A percentile compares a stretch with the other conserved stretches of the same genome.
Evolutionary conservation across 2,113 vertebrate genomes (phyloP).

Genomic region (Loxodonta africana): DNA sequence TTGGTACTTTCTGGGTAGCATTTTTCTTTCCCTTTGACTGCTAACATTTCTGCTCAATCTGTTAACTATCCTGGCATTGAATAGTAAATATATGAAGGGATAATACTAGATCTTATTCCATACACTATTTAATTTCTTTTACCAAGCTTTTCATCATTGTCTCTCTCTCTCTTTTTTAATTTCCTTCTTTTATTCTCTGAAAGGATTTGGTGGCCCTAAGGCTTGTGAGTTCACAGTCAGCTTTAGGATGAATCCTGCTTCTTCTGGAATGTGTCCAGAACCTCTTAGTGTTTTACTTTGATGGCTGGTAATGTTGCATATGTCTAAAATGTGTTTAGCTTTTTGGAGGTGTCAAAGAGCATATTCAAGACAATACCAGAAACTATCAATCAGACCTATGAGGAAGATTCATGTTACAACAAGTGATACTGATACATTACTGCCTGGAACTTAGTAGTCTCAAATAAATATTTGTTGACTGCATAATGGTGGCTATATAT

Average conservation of each 20-base stretch:
- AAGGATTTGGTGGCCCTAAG: background rate
- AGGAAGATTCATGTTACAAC: background rate
- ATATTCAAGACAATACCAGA: background rate
- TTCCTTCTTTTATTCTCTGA: background rate
- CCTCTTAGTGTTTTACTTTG: background rate
- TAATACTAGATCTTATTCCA: background rate
- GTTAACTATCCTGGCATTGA: background rate
- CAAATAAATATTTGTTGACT: conserved; percentile 34
- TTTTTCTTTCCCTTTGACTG: background rate
- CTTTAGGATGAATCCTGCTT: background rate
- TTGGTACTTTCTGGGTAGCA: background rate
- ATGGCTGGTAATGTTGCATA: background rate
- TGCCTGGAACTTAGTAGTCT: background rate
- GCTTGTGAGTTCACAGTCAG: background rate
- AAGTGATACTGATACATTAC: conserved; percentile 4
- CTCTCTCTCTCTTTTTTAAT: background rate
- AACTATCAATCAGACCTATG: background rate
- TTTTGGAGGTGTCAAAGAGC: background rate
- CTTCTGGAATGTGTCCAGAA: background rate
- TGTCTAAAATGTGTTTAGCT: background rate
- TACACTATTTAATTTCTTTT: background rate
- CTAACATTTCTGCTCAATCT: background rate
- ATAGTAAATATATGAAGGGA: background rate
- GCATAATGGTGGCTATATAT: background rate
- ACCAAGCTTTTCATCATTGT: background rate